Evolutionary conservation across 2,113 vertebrate genomes (phyloP), one percentile per base, ranked within the genome.

Genomic region (Perccottus glenii): DNA sequence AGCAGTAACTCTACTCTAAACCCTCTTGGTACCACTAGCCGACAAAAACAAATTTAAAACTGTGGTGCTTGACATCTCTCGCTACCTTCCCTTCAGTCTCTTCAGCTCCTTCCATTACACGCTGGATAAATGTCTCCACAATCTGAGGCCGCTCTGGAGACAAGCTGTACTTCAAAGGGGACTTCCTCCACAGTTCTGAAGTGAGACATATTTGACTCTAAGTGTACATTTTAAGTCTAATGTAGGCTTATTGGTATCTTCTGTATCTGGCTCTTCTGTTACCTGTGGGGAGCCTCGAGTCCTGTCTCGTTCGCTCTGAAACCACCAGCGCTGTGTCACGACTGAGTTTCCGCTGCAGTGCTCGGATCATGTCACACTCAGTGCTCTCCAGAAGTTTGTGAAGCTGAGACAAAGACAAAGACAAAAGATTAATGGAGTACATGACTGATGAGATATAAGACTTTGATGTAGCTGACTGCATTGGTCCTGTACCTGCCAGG

Each of bases 371-470:
- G 62, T 92, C 89, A 43, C 88, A 90, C 87, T 95, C 90, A 14
- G 87, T 73, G 69, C 77, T 91, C 90, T 95, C 92, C 83, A 94
- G 81, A 68, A 94, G 90, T 19, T 91, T 92, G 77, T 92, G 85
- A 72, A 96, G 84, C 92, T 95, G 80, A 53, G 43, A 57, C 48
- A 40, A 14, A n/a, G 2, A 27, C 11, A 0, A 16, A 50, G 1
- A 61, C 51, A 15, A 0, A 3, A 19, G 14, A 27, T 27, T 27
- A 27, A 27, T 27, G 3, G 19, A 27, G 19, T 27, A 27, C 19
- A 27, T 27, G 19, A 27, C 19, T 27, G 19, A 27, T 27, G 19
- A 27, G 19, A 27, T 27, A 27, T 27, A 27, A 27, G 19, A 27
- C 19, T 27, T 27, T 27, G 19, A 40, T 40, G 38, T 5, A 12